Percentiles rank a stretch among this genome's conserved stretches.
Conservation (phyloP, 2,888 invertebrate species). For the Tenthredo scrophulariae region DNA sequence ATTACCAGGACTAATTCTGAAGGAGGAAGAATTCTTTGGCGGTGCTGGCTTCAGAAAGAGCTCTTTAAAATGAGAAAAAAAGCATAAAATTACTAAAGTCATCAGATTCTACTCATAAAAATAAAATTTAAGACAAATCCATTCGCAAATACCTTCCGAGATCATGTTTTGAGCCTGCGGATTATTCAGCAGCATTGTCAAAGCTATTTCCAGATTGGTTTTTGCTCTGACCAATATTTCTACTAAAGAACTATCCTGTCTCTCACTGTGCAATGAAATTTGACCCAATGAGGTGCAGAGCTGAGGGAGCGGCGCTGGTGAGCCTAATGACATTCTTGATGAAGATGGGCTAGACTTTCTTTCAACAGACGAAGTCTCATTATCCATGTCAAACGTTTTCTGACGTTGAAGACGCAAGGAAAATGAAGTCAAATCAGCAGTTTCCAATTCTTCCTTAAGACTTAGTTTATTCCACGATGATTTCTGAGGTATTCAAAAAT, state of each 20-base stretch:
- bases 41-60: conserved; percentile 59
- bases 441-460: not conserved
- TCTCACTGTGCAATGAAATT: conserved; percentile 65
- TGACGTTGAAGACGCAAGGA: conserved; percentile 57
- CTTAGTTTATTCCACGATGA: conserved; percentile 19
- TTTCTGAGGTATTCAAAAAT: not conserved
- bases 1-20: conserved; percentile 42
- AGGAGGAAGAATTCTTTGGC: conserved; percentile 33
- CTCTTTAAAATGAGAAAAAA: conserved; percentile 34
- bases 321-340: conserved; percentile 63
- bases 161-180: conserved; percentile 56
- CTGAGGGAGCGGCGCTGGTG: conserved; percentile 62
- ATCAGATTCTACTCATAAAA: not conserved
- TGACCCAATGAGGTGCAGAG: conserved; percentile 66
- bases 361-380: conserved; percentile 11
- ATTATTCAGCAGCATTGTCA: conserved; percentile 58
- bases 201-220: conserved; percentile 62
- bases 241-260: conserved; percentile 57
- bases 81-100: not conserved
- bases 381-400: conserved; percentile 64
- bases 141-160: conserved; percentile 53
- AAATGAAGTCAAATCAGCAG: not conserved
- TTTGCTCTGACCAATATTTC: conserved; percentile 63
- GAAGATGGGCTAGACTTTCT: conserved; percentile 64
- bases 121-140: not conserved